A percentile compares a stretch with the other conserved stretches of the same genome.
Conservation (phyloP, 2,113 vertebrate genomes). For the Panurus biarmicus region DNA sequence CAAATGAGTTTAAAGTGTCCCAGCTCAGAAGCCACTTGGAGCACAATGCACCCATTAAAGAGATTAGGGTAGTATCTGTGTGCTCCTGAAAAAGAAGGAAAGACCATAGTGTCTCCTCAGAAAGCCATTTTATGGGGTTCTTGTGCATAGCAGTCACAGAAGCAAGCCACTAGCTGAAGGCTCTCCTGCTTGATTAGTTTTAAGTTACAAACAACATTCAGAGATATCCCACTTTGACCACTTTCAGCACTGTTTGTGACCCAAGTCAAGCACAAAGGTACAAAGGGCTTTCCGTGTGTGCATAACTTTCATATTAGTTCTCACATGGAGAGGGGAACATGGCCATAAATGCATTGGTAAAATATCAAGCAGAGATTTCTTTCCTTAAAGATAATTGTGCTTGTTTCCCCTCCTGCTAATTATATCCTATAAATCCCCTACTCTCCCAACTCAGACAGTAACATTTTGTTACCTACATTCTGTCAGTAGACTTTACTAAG, state of each 20-base stretch:
- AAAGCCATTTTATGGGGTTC: background rate
- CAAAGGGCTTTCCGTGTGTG: background rate
- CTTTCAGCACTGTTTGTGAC: background rate
- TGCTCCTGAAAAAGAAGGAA: background rate
- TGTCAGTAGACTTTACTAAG: constrained; percentile 58
- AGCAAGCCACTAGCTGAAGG: background rate
- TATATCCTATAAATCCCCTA: constrained; percentile 53
- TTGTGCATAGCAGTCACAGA: background rate
- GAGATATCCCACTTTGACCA: background rate
- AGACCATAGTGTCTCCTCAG: background rate
- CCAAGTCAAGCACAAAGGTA: background rate
- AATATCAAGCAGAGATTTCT: constrained; percentile 12
- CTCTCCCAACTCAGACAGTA: constrained; percentile 37
- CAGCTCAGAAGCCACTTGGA: background rate
- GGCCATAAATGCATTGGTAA: background rate
- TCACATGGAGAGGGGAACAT: background rate
- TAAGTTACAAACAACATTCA: background rate
- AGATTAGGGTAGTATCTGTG: background rate
- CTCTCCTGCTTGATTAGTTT: background rate
- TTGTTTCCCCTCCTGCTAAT: constrained; percentile 45
- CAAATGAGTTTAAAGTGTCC: background rate
- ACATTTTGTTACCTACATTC: constrained; percentile 50
- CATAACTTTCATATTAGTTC: background rate
- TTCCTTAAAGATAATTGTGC: constrained; percentile 55
- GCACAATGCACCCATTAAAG: background rate